phyloP scores from a whole-genome alignment of 2,888 invertebrate species.

The Gandaritis pyraliata region DNA sequence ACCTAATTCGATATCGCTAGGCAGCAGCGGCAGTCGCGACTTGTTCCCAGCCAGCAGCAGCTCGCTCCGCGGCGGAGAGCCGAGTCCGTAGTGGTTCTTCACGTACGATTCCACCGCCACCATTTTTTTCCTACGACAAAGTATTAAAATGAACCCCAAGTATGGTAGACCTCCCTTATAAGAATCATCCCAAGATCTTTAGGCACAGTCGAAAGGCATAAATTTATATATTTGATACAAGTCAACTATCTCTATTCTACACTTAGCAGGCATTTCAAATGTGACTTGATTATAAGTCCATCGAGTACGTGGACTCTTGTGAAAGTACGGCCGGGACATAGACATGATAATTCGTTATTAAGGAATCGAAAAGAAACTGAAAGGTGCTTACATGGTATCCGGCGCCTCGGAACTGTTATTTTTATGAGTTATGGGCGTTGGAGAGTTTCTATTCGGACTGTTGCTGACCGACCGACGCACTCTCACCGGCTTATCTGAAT shows the following conservation, averaged over 20 bases:
- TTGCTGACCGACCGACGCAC: constrained; percentile 50
- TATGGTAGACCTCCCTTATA: too few relatives aligned
- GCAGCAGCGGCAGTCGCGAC: constrained; percentile 60
- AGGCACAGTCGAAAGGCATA: too few relatives aligned
- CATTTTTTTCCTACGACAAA: constrained; percentile 59
- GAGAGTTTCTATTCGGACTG: constrained; percentile 48
- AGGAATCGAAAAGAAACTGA: too few relatives aligned
- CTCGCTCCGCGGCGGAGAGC: constrained; percentile 32
- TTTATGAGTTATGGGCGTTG: constrained; percentile 38
- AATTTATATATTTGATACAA: too few relatives aligned
- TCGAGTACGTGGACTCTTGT: too few relatives aligned
- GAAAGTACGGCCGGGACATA: too few relatives aligned
- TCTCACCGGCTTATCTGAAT: constrained; percentile 47
- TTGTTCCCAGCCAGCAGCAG: constrained; percentile 42
- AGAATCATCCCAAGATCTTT: too few relatives aligned
- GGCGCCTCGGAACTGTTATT: constrained; percentile 46
- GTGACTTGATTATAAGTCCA: too few relatives aligned
- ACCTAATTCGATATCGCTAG: constrained; percentile 62
- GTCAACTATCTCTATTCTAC: too few relatives aligned
- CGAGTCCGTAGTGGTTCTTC: constrained; percentile 56
- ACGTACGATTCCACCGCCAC: constrained; percentile 66
- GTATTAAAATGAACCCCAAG: background rate
- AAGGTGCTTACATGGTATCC: constrained; percentile 51
- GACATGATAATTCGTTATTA: too few relatives aligned
- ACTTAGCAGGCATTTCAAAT: too few relatives aligned